These are phyloP conservation scores for Diadegma fenestrale DNA, from an alignment of 2,888 invertebrate genomes.

Conservation along the genomic window DNA sequence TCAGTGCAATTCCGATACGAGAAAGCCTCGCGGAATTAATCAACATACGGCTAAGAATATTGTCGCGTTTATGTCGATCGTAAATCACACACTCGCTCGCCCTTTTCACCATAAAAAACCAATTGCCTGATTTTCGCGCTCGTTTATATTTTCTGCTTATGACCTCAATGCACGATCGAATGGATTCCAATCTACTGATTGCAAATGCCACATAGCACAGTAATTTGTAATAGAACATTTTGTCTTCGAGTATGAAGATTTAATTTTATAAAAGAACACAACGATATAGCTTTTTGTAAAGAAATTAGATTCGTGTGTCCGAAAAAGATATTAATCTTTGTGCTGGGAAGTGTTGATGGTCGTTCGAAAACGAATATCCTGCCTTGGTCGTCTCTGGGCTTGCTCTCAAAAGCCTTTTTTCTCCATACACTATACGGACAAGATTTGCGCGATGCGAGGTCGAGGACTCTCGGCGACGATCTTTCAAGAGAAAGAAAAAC, in stretches of 20 bases:
- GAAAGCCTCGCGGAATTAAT: neutral
- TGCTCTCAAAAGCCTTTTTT: slow-evolving; percentile 34
- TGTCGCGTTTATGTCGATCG: neutral
- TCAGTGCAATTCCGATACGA: neutral
- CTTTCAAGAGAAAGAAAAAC: slow-evolving; percentile 40
- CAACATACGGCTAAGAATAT: neutral
- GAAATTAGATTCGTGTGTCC: slow-evolving; percentile 15
- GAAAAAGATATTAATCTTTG: slow-evolving; percentile 43
- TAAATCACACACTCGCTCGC: neutral
- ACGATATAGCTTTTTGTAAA: neutral
- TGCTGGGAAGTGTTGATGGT: slow-evolving; percentile 2
- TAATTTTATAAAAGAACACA: neutral
- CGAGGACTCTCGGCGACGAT: slow-evolving; percentile 58
- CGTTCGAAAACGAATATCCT: slow-evolving; percentile 12
- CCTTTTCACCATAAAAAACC: neutral
- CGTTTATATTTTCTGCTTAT: neutral
- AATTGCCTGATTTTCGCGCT: neutral
- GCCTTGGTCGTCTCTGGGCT: slow-evolving; percentile 14
- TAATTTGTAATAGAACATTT: too few species aligned
- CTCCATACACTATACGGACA: slow-evolving; percentile 23
- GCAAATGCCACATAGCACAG: too few species aligned
- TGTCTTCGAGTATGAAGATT: neutral
- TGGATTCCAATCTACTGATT: neutral
- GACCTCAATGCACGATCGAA: neutral
- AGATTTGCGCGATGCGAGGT: slow-evolving; percentile 53